Evolutionary conservation across 2,113 vertebrate species (phyloP).

Genomic region (Engystomops pustulosus): DNA sequence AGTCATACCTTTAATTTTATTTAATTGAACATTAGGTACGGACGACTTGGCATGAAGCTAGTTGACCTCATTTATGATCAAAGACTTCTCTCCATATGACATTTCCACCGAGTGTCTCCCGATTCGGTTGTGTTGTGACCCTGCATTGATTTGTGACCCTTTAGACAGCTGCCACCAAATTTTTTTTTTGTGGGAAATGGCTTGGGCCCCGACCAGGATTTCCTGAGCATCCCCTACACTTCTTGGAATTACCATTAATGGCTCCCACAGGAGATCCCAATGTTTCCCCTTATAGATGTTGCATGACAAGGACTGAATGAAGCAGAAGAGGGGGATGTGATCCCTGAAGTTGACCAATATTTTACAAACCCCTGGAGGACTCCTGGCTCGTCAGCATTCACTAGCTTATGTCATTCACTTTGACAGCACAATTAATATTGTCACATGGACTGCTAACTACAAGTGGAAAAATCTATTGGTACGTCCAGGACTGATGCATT

Average conservation of each 20-base stretch:
- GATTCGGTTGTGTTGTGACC: not conserved
- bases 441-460: not conserved
- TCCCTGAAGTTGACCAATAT: not conserved
- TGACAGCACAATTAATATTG: not conserved
- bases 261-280: not conserved
- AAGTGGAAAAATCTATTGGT: not conserved
- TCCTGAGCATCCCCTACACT: slow-evolving; percentile 7
- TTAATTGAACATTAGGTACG: not conserved
- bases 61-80: not conserved
- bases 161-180: not conserved
- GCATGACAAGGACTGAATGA: not conserved
- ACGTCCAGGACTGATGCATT: not conserved
- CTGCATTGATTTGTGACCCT: not conserved
- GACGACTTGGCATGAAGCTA: not conserved
- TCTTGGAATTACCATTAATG: slow-evolving; percentile 12
- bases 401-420: not conserved
- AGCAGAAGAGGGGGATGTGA: not conserved
- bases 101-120: not conserved
- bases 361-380: not conserved
- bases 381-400: not conserved
- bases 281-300: not conserved
- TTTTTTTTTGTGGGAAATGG: not conserved
- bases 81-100: not conserved
- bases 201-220: slow-evolving; percentile 10
- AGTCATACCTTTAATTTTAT: not conserved